Percentiles rank a stretch among this genome's conserved stretches.
These are phyloP conservation scores for Vidua macroura DNA, from an alignment of 2,113 vertebrate genomes.

Conservation along the genomic window DNA sequence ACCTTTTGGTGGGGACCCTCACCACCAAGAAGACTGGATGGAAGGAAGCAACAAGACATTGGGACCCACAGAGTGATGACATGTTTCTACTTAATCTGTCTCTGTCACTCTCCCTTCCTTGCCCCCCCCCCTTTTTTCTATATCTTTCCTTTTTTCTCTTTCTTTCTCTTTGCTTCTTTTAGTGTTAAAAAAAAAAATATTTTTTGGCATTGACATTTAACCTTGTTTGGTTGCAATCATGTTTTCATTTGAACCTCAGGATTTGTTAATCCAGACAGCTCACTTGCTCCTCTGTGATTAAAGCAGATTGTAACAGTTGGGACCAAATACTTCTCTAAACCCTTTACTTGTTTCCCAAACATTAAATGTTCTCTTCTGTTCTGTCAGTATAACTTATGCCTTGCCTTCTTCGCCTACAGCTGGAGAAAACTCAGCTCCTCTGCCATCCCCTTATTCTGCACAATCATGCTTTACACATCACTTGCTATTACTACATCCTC, in stretches of 20 bases:
- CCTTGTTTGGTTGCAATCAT: neutral
- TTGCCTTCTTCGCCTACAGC: neutral
- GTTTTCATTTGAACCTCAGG: neutral
- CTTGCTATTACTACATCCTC: neutral
- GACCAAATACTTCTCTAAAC: neutral
- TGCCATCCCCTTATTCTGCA: neutral
- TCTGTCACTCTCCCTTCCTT: no score
- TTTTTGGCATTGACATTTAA: neutral
- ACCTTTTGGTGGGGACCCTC: no score
- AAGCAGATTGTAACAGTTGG: rapidly evolving
- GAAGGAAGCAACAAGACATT: no score
- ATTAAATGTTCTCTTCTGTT: neutral
- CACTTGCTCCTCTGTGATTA: neutral
- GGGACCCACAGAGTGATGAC: no score
- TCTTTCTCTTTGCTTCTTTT: no score
- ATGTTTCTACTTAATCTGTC: no score
- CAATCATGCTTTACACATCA: neutral
- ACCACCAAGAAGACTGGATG: no score
- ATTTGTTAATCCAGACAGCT: neutral
- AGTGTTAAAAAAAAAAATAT: no score
- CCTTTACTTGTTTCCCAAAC: neutral
- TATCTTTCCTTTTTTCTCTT: no score
- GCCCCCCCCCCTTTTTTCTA: no score
- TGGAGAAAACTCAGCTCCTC: neutral
- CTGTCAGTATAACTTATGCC: neutral